Base-by-base conservation (phyloP, 2,113 vertebrate genomes). In the Hipposideros armiger region DNA sequence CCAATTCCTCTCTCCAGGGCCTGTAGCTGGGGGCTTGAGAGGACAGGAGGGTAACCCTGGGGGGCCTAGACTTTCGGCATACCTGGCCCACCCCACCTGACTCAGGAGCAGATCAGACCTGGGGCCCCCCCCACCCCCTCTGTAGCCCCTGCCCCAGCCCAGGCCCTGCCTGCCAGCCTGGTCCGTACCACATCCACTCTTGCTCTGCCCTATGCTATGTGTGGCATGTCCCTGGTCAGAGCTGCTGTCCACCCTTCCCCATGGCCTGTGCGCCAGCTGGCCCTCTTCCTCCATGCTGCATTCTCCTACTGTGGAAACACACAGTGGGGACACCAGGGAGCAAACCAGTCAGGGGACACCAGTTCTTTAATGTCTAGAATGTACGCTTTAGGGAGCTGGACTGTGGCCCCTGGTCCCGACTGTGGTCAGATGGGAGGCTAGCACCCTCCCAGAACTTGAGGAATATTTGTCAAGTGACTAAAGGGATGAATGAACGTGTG, bases 151-250 rank as follows among this genome's bases (percentile, higher is more conserved):
- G 4, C 36, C 84, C 24, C 4, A 30, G 15, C 22, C 58, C 6
- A 20, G 20, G 45, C 22, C 72, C 30, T n/a, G 69, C 70, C n/a
- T 8, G 11, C 52, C 45, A 24, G 47, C 47, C 62, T 24, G 47
- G 58, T 40, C 26, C 11, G 50, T 2, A 5, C 58, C 47, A 8
- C 11, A 10, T 6, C 60, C 16, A 2, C 45, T 19, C 73, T 22
- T 7, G 19, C 56, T 36, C 24, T 19, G 22, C 58, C 58, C 70
- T 30, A 0, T 4, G 62, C 47, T 54, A 0, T 17, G 1, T 14
- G 15, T 1, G 13, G 64, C 62, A 6, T 1, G 64, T 4, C 45
- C 13, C 19, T 0, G 4, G 30, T 14, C 30, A 52, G 45, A n/a
- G 82, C 62, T 36, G 50, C 11, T 0, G 14, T 11, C 66, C 16